Evolutionary conservation across 2,113 vertebrate genomes (phyloP), one percentile per base, ranked within the genome.

Genomic region (Myotis lucifugus): DNA sequence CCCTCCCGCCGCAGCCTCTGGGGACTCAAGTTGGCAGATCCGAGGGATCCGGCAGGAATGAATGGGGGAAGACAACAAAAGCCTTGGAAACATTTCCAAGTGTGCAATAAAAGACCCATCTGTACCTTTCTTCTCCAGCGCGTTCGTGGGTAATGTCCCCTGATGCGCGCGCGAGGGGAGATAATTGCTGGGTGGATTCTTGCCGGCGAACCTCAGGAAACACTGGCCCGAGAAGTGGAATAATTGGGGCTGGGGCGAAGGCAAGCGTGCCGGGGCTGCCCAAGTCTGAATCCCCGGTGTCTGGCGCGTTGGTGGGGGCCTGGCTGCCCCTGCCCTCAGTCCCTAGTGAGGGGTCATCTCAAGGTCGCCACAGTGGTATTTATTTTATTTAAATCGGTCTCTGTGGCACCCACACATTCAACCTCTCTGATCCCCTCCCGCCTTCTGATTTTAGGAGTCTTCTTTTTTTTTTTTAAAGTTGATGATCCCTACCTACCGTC

Each of bases 31-130:
- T 97, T 96, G 96, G 97, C 96, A 97, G 91, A 94, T 94, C 74
- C 42, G 5, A 94, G 88, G 59, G 97, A 93, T 95, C 93, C 77
- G 59, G 93, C 93, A 89, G 96, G 92, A 92, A 95, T 97, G 96
- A 96, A 97, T 97, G 97, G 93, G 85, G 69, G 85, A 94, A 96
- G 91, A 93, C 96, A 93, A 97, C 97, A 97, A 97, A 97, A 97
- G 93, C 97, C 96, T 97, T 96, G 95, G 92, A 96, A 97, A 95
- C 96, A 89, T 96, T 95, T 96, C 97, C 97, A 97, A 97, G 97
- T 93, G 91, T 94, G 96, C 93, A 91, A 97, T 97, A 97, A 97
- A 96, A 95, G 97, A 95, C 95, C 97, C 97, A 97, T 96, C 96
- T 97, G 97, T 90, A 96, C 97, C 94, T 97, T 97, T 96, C 89